These are phyloP conservation scores for Amitus sp. DNA, from an alignment of 2,888 invertebrate species.

Conservation along the genomic window DNA sequence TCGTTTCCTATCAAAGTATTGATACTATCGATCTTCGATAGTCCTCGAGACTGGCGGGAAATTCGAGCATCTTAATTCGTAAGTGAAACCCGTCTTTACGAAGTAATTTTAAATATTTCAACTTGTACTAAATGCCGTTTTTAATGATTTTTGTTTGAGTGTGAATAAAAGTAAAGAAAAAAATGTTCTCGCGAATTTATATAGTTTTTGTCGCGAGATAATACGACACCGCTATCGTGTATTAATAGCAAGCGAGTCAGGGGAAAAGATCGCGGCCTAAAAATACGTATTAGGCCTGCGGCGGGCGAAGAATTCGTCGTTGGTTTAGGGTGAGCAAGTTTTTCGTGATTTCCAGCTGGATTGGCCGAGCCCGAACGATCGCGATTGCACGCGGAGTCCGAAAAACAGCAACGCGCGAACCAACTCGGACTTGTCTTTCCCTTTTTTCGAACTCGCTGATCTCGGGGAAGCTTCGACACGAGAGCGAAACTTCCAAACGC, in stretches of 20 bases:
- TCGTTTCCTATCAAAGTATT: too few species aligned
- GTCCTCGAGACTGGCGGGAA: too few species aligned
- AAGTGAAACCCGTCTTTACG: too few species aligned
- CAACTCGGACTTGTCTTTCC: conserved; percentile 46
- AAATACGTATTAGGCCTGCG: conserved; percentile 50
- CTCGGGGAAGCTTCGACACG: conserved; percentile 45
- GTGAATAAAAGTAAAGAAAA: too few species aligned
- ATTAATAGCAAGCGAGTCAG: conserved; percentile 47
- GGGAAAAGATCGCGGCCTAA: conserved; percentile 57
- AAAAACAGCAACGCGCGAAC: conserved; percentile 58
- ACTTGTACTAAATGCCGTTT: too few species aligned
- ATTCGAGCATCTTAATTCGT: too few species aligned
- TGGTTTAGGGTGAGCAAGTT: conserved; percentile 12
- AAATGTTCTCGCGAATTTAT: too few species aligned
- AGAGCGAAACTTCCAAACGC: too few species aligned
- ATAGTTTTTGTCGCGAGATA: conserved; percentile 8
- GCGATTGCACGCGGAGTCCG: conserved; percentile 45
- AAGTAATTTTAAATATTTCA: too few species aligned
- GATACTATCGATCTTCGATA: too few species aligned
- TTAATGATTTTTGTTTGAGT: too few species aligned
- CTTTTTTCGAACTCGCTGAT: conserved; percentile 52
- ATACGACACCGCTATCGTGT: conserved; percentile 27
- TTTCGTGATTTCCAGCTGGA: conserved; percentile 48
- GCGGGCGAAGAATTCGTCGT: conserved; percentile 18
- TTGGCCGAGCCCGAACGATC: conserved; percentile 53